phyloP scores from a whole-genome alignment of 1,140 invertebrate species.

The Apis dorsata region DNA sequence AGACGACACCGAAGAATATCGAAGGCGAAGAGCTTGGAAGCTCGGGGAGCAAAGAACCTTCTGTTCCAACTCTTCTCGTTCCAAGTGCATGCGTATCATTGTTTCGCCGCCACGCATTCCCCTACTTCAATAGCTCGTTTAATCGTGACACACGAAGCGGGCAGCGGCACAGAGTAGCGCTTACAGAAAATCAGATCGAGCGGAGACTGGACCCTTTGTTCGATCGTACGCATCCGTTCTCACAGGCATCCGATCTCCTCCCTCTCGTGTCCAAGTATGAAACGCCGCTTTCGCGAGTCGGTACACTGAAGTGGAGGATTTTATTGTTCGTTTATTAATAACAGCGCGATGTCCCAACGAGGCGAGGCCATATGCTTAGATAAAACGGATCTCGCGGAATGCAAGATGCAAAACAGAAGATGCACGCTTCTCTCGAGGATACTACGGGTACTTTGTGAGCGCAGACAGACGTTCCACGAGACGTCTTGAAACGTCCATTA shows the following conservation, averaged over 20 bases:
- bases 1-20: neutral
- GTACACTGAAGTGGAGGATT: neutral
- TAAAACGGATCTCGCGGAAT: too few relatives aligned
- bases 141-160: conserved; percentile 26
- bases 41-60: neutral
- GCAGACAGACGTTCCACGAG: too few relatives aligned
- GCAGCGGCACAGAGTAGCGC: neutral
- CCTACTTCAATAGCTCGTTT: conserved; percentile 19
- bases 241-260: conserved; percentile 14
- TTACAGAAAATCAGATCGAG: conserved; percentile 23
- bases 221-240: conserved; percentile 39
- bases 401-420: too few relatives aligned
- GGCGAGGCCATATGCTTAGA: too few relatives aligned
- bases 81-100: conserved; percentile 6
- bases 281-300: neutral
- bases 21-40: neutral
- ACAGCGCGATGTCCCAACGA: too few relatives aligned
- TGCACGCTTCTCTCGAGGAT: too few relatives aligned
- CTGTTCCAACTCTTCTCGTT: neutral
- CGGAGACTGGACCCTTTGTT: conserved; percentile 40
- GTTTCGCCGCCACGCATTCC: neutral
- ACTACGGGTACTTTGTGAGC: too few relatives aligned
- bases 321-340: too few relatives aligned
- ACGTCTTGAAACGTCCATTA: too few relatives aligned
- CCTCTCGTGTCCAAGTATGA: neutral